These are phyloP conservation scores for Drosophila trapezifrons DNA, from an alignment of 1,140 invertebrate genomes.

Conservation along the genomic window DNA sequence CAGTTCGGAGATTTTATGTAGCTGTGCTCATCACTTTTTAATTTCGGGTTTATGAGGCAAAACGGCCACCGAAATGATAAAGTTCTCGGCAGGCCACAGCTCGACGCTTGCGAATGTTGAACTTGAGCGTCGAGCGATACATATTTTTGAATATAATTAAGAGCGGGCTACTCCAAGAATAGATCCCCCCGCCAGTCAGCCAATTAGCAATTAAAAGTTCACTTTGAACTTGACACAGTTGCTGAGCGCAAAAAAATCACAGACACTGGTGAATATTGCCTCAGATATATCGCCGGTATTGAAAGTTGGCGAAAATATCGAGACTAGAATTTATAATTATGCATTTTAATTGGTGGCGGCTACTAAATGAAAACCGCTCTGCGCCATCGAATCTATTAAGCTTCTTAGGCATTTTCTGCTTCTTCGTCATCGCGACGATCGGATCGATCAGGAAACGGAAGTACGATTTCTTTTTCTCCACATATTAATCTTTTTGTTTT, in stretches of 20 bases:
- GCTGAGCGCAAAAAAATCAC: conserved; percentile 38
- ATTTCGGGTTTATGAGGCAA: conserved; percentile 56
- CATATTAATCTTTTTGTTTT: conserved; percentile 65
- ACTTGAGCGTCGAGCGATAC: conserved; percentile 61
- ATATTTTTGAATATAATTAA: conserved; percentile 54
- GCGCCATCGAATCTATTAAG: conserved; percentile 38
- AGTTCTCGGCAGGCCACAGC: conserved; percentile 54
- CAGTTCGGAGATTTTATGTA: conserved; percentile 4
- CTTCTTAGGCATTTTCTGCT: conserved; percentile 54
- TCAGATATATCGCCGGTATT: conserved; percentile 19
- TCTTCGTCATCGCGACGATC: conserved; percentile 30
- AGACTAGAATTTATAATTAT: conserved; percentile 60
- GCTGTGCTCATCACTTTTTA: conserved; percentile 8
- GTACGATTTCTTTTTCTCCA: conserved; percentile 53
- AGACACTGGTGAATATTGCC: conserved; percentile 18
- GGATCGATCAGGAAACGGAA: conserved; percentile 76
- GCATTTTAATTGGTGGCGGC: conserved; percentile 42
- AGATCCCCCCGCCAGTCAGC: conserved; percentile 47
- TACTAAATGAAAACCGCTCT: conserved; percentile 49
- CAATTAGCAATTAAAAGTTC: conserved; percentile 61
- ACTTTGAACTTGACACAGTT: conserved; percentile 74
- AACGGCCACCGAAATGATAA: conserved; percentile 50
- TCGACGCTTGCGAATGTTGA: conserved; percentile 40
- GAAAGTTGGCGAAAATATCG: conserved; percentile 38
- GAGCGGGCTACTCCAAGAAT: conserved; percentile 55